Evolutionary conservation across 2,888 invertebrate genomes (phyloP).

Genomic region (Cancer borealis): DNA sequence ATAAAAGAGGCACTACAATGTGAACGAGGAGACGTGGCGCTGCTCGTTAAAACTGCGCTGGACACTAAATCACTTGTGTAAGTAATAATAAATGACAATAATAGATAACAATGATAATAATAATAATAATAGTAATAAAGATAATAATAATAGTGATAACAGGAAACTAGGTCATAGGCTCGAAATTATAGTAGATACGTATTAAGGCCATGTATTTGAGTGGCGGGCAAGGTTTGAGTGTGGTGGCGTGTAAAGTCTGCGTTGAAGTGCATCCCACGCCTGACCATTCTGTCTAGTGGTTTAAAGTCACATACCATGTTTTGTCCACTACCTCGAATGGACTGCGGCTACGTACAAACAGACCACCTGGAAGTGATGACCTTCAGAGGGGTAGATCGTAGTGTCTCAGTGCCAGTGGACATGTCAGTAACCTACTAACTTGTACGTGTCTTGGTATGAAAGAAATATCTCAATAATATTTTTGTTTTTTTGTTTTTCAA

Average conservation of each 20-base stretch:
- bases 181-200: background rate
- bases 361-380: background rate
- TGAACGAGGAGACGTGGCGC: background rate
- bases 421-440: background rate
- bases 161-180: background rate
- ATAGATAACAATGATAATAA: background rate
- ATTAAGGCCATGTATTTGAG: background rate
- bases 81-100: background rate
- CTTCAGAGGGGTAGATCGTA: background rate
- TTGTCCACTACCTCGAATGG: background rate
- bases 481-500: too few relatives aligned
- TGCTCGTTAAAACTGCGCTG: background rate
- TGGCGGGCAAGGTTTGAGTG: background rate
- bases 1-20: background rate
- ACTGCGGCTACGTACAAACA: background rate
- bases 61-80: background rate
- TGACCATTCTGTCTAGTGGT: background rate
- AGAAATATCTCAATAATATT: too few relatives aligned
- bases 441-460: too few relatives aligned
- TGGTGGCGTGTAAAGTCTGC: background rate
- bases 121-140: background rate
- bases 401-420: background rate
- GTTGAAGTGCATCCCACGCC: background rate
- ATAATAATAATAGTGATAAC: constrained; percentile 10
- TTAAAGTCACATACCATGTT: background rate